phyloP scores from a whole-genome alignment of 2,113 vertebrate species.

The Porphyrio hochstetteri region DNA sequence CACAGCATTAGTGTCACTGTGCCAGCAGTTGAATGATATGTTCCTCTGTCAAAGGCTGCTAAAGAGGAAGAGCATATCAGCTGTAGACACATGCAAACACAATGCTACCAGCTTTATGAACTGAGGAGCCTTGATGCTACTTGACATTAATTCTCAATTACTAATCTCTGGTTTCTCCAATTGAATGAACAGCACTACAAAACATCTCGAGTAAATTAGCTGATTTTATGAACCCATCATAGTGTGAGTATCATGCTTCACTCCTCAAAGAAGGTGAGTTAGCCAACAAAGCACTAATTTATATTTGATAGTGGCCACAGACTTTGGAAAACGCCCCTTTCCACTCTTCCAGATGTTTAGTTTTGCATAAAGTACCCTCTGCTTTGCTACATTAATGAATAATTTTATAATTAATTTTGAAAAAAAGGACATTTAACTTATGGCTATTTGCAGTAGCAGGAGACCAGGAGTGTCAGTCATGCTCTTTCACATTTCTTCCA shows the following conservation, averaged over 20 bases:
- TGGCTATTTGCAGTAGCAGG: background rate
- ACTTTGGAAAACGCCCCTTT: slow-evolving; percentile 75
- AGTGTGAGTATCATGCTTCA: background rate
- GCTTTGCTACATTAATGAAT: slow-evolving; percentile 82
- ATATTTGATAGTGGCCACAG: slow-evolving; percentile 74
- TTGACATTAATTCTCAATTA: slow-evolving; percentile 76
- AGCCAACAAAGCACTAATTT: slow-evolving; percentile 67
- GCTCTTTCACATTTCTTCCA: background rate
- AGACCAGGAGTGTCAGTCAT: background rate
- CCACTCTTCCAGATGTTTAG: slow-evolving; percentile 76
- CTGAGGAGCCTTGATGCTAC: slow-evolving; percentile 68
- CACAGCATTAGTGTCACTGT: background rate
- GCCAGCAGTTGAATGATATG: background rate
- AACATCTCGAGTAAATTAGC: slow-evolving; percentile 61
- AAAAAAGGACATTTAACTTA: slow-evolving; percentile 74
- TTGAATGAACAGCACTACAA: slow-evolving; percentile 64
- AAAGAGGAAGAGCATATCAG: slow-evolving; percentile 47
- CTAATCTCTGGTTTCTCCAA: slow-evolving; percentile 52
- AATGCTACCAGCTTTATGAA: slow-evolving; percentile 67
- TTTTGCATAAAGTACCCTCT: slow-evolving; percentile 79
- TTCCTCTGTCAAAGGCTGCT: slow-evolving; percentile 21
- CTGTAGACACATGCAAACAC: slow-evolving; percentile 71
- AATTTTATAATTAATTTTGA: slow-evolving; percentile 70
- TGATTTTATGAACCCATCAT: slow-evolving; percentile 24
- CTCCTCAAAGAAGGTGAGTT: slow-evolving; percentile 47